Evolutionary conservation across 2,888 invertebrate genomes (phyloP).

Genomic region (Oconnorella tubifera): DNA sequence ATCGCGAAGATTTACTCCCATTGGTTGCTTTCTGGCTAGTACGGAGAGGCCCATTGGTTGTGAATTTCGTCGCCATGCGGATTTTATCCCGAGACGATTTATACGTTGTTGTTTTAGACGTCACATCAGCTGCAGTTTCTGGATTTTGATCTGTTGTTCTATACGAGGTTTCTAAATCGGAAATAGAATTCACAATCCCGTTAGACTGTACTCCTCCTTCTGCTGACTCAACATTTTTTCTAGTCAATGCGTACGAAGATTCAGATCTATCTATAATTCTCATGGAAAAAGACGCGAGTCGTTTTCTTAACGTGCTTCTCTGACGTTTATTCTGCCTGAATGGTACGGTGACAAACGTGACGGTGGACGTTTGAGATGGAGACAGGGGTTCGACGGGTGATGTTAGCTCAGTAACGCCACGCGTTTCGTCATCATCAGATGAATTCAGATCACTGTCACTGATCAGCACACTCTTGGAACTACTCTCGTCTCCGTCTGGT

Average conservation of each 20-base stretch:
- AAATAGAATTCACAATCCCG: too few relatives aligned
- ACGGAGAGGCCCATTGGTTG: too few relatives aligned
- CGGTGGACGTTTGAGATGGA: background rate
- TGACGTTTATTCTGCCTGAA: too few relatives aligned
- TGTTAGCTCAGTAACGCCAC: background rate
- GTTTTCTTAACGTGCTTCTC: background rate
- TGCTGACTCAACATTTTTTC: background rate
- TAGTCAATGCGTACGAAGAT: background rate
- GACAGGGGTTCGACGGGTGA: background rate
- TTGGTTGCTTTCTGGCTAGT: too few relatives aligned
- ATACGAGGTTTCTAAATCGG: too few relatives aligned
- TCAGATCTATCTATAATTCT: background rate
- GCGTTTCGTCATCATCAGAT: background rate
- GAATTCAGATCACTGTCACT: constrained; percentile 10
- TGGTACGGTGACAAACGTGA: background rate
- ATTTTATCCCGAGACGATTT: background rate
- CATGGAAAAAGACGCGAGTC: background rate
- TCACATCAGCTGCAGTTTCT: background rate
- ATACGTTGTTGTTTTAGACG: background rate
- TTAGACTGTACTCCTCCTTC: background rate
- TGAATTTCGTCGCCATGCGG: too few relatives aligned
- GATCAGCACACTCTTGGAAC: constrained; percentile 8
- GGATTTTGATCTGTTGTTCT: background rate
- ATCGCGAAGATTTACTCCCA: too few relatives aligned
- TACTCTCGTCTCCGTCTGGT: constrained; percentile 4